Evolutionary conservation across 2,797 vertebrate species (phyloP).

Genomic region (Propithecus perrieri): DNA sequence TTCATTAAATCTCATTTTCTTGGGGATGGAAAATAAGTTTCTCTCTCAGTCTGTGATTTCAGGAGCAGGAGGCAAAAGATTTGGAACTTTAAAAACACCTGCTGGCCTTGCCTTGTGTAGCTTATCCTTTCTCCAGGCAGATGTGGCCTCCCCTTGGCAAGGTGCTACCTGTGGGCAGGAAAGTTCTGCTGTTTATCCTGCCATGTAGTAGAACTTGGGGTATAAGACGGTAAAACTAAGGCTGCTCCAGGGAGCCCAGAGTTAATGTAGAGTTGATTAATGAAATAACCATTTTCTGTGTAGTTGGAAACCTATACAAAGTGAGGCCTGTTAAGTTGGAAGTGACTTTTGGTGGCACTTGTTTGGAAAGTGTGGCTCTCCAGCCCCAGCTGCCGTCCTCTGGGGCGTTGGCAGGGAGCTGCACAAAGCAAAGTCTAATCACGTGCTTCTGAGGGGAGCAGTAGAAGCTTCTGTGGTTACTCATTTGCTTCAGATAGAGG

Average conservation of each 20-base stretch:
- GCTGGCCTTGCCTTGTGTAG: not conserved
- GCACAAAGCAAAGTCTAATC: not conserved
- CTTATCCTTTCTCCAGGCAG: not conserved
- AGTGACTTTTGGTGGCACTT: not conserved
- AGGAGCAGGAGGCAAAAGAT: not conserved
- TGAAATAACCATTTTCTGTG: not conserved
- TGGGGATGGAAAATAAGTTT: not conserved
- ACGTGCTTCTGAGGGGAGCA: not conserved
- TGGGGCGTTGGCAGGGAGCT: not conserved
- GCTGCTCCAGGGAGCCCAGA: not conserved
- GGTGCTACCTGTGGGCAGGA: not conserved
- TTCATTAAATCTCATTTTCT: slow-evolving; percentile 17
- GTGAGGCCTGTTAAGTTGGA: not conserved
- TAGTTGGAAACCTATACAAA: not conserved
- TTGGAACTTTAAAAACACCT: not conserved
- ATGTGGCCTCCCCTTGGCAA: not conserved
- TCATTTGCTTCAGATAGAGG: not conserved
- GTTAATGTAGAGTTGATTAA: not conserved
- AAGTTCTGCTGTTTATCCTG: not conserved
- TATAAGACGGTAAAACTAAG: not conserved
- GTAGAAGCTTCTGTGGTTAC: not conserved
- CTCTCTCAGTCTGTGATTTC: not conserved
- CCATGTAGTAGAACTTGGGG: not conserved
- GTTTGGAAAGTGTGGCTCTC: not conserved
- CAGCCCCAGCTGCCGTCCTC: not conserved